Base-by-base conservation (phyloP, 1,140 invertebrate genomes). In the Zaprionus capensis region DNA sequence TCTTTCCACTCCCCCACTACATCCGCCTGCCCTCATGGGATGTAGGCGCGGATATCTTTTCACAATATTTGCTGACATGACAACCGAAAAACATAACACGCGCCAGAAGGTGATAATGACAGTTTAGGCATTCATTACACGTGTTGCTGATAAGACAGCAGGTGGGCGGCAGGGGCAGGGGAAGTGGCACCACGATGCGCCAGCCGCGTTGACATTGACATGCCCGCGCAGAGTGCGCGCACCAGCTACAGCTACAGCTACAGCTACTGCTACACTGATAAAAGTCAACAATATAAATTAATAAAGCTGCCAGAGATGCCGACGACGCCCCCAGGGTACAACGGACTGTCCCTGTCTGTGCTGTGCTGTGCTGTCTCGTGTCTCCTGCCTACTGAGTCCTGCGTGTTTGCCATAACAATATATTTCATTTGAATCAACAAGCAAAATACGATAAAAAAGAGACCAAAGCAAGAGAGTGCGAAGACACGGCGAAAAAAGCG, bases 81-180 rank as follows among this genome's bases (percentile, higher is more conserved):
- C 86, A 90, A 90, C 81, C 81, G 80, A 81, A 85, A 91, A 76
- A 67, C 63, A 76, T 71, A 65, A 71, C 63, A 77, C 70, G 71
- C 77, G 66, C 66, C 73, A 64, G 74, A 76, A 91, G 88, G 88
- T 91, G 88, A 91, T 91, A 87, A 91, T 91, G 88, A 82, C 81
- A 91, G 83, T 91, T 91, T 87, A 87, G 87, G 88, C 87, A 91
- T 87, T 84, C 88, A 91, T 91, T 91, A 91, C 88, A 91, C 88
- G 88, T 91, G 88, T 91, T 91, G 83, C 87, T 87, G 87, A 91
- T 91, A 91, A 82, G 77, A 64, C 67, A 58, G 24, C 67, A 76
- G 68, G 68, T 76, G 26, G 20, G 53, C 28, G 49, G 22, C 12
- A 9, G 46, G 46, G 15, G 26, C n/a, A 49, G n/a, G 17, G n/a